phyloP scores from a whole-genome alignment of 2,113 vertebrate species.

The Poecilia latipinna region DNA sequence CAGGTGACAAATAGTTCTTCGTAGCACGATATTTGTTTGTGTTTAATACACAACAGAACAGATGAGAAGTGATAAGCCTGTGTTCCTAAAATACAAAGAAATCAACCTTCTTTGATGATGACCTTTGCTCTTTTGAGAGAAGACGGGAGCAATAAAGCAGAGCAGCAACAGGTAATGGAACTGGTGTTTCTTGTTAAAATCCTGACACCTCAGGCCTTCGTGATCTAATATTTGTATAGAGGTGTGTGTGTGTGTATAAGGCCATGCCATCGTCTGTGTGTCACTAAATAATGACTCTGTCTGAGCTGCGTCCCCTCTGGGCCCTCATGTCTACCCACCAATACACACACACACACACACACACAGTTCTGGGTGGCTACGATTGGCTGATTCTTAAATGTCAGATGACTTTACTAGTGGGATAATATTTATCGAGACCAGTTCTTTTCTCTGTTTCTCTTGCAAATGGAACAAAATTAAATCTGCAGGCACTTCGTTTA shows the following conservation, averaged over 20 bases:
- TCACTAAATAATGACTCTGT: constrained; percentile 78
- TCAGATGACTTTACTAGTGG: constrained; percentile 72
- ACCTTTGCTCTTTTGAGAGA: constrained; percentile 1
- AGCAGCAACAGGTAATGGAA: constrained; percentile 34
- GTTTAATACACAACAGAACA: neutral
- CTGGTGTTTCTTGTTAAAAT: constrained; percentile 58
- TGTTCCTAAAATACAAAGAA: neutral
- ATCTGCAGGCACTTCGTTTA: neutral
- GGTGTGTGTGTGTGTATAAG: constrained; percentile 44
- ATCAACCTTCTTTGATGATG: neutral
- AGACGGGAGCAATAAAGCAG: neutral
- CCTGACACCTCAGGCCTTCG: constrained; percentile 43
- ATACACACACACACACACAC: constrained; percentile 19
- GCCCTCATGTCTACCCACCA: constrained; percentile 61
- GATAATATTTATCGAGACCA: constrained; percentile 61
- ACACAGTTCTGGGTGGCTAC: constrained; percentile 34
- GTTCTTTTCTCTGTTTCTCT: constrained; percentile 27
- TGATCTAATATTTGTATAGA: constrained; percentile 29
- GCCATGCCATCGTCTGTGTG: constrained; percentile 59
- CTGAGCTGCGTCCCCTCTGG: constrained; percentile 69
- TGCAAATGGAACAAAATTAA: constrained; percentile 4
- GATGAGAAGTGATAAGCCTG: too few relatives aligned
- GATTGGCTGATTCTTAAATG: constrained; percentile 75
- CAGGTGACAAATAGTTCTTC: neutral
- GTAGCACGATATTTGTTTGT: neutral